phyloP scores from a whole-genome alignment of 2,888 invertebrate species.

The Bugula neritina region DNA sequence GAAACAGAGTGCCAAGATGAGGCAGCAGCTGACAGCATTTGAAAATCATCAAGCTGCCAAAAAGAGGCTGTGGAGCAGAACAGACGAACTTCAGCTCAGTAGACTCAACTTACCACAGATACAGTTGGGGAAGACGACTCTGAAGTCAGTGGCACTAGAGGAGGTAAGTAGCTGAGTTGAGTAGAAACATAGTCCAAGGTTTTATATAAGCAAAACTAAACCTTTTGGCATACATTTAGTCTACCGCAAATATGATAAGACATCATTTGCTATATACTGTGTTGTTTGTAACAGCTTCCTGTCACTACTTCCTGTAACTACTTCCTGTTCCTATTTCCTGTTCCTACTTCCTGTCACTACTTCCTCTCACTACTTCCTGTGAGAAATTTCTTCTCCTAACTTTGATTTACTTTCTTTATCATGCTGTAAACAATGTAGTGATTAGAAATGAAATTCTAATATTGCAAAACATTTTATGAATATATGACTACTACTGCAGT shows the following conservation, averaged over 20 bases:
- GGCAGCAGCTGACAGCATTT: not conserved
- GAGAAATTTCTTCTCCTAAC: too few relatives aligned
- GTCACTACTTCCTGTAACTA: too few relatives aligned
- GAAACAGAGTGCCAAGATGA: conserved; percentile 12
- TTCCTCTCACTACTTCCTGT: too few relatives aligned
- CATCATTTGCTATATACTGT: not conserved
- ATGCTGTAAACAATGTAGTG: too few relatives aligned
- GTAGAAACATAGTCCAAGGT: too few relatives aligned
- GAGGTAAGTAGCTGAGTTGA: conserved; percentile 15
- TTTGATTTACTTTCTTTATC: too few relatives aligned
- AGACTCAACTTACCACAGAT: conserved; percentile 17
- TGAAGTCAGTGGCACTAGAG: not conserved
- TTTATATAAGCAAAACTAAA: too few relatives aligned
- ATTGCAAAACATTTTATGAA: too few relatives aligned
- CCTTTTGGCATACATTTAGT: not conserved
- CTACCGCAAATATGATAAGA: not conserved
- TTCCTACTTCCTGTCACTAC: too few relatives aligned
- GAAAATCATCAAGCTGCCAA: not conserved
- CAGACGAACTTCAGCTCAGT: conserved; percentile 3
- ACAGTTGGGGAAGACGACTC: not conserved
- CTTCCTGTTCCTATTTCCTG: too few relatives aligned
- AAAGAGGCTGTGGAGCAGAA: not conserved
- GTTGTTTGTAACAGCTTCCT: not conserved
- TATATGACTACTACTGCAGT: too few relatives aligned
- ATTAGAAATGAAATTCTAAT: too few relatives aligned